Evolutionary conservation across 2,113 vertebrate genomes (phyloP).

Genomic region (Dicerorhinus sumatrensis): DNA sequence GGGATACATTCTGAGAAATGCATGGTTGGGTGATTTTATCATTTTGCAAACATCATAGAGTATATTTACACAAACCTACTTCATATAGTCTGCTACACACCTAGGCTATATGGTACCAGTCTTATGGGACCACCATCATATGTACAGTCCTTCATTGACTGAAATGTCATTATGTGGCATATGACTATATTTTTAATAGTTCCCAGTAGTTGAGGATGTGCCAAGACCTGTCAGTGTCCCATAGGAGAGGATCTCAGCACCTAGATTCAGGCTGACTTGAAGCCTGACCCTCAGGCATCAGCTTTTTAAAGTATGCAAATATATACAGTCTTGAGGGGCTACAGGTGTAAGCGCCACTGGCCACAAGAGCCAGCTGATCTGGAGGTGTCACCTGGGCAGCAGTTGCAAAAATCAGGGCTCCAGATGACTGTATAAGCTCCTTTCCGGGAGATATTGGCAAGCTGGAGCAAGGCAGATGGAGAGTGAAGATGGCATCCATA

Average conservation of each 20-base stretch:
- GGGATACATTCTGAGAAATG: too few relatives aligned
- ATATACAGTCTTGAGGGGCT: background rate
- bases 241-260: background rate
- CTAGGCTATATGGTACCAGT: too few relatives aligned
- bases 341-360: background rate
- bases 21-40: too few relatives aligned
- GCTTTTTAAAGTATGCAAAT: background rate
- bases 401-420: background rate
- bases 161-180: too few relatives aligned
- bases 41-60: too few relatives aligned
- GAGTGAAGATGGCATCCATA: background rate
- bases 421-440: background rate
- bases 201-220: background rate
- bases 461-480: background rate
- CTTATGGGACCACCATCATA: too few relatives aligned
- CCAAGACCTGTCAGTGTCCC: background rate
- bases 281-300: background rate
- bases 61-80: too few relatives aligned
- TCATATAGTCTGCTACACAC: too few relatives aligned
- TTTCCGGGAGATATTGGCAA: background rate
- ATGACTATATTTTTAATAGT: background rate
- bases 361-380: background rate
- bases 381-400: background rate
- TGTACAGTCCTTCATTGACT: too few relatives aligned
- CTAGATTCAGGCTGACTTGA: background rate